Base-by-base conservation (phyloP, 2,888 invertebrate species). In the Hirtodrosophila trivittata region DNA sequence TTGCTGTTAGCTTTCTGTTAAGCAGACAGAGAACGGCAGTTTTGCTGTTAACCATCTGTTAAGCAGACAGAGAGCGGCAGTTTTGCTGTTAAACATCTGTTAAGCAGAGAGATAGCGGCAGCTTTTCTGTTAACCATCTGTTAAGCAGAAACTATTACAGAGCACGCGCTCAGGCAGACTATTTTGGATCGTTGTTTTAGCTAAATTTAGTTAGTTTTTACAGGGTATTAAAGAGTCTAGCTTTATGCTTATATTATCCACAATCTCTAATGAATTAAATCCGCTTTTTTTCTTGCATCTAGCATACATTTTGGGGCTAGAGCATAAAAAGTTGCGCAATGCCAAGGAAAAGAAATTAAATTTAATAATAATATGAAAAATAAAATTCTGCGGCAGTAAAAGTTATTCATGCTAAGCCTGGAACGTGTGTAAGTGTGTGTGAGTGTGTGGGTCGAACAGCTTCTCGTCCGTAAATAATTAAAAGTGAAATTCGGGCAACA, bases 401-500 rank as follows among this genome's bases (percentile, higher is more conserved):
- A 30, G 14, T 46, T 26, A 33, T 18, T 12, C 6, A 8, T 7
- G 21, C 38, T 39, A 49, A 49, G 66, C 59, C 26, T 30, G 1
- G n/a, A n/a, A n/a, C 13, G 30, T 14, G 28, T 14, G 18, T 21
- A 5, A 3, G 18, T 21, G 18, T 21, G 18, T 21, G 28, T 47
- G 26, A 35, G 51, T 45, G 14, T 21, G 57, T 39, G 28, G 1
- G 28, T 9, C 25, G 4, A 6, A 45, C 46, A 64, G 49, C 38
- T 47, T 46, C 51, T 43, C 46, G 54, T 42, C 58, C 51, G 43
- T 72, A 62, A 75, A 75, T 77, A 73, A 60, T 66, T 70, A 70
- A 73, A 70, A 62, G 33, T 58, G 47, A 59, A 50, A 43, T 30
- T 32, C 45, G n/a, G 28, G n/a, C 58, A 38, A 30, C 13, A 26